Evolutionary conservation across 2,888 invertebrate species (phyloP), one percentile per base, ranked within the genome.

Genomic region (Agonopterix subpropinquella): DNA sequence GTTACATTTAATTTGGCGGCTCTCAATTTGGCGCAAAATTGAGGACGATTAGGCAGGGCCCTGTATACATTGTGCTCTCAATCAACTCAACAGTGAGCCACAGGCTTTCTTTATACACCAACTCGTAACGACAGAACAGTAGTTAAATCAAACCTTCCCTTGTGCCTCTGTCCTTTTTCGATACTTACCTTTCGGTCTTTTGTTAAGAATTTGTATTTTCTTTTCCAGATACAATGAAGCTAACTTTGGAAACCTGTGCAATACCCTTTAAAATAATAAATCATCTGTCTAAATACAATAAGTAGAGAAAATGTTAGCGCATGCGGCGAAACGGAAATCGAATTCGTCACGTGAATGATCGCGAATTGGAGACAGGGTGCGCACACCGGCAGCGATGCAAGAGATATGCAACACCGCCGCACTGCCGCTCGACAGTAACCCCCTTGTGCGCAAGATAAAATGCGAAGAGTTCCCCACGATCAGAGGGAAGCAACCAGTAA

Each of bases 401-500:
- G 89, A 89, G 76, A 88, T 89, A 78, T 89, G 89, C 86, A 89
- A 86, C 81, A 85, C 83, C 73, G 79, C 87, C 65, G 83, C 86
- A 66, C 77, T 89, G 79, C 89, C 89, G 69, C 85, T 89, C 67
- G 89, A 89, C 70, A 82, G 74, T 77, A 89, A 87, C 74, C 88
- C 89, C 48, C 75, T 89, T 61, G 86, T 84, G 66, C 82, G 89
- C 67, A 89, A 89, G 69, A 89, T 89, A 84, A 89, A 89, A 86
- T 89, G 89, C 81, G 89, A 89, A 81, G 89, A 89, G 69, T 89
- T 86, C 65, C 87, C 88, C 50, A 53, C 76, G 37, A 77, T 88
- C 64, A 78, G 87, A 75, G 84, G 84, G 63, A 88, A 85, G 70
- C 85, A 80, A 65, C 71, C 80, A 52, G 59, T 76, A 56, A 80